Evolutionary conservation across 2,797 vertebrate genomes (phyloP).

Genomic region (Gymnodraco acuticeps): DNA sequence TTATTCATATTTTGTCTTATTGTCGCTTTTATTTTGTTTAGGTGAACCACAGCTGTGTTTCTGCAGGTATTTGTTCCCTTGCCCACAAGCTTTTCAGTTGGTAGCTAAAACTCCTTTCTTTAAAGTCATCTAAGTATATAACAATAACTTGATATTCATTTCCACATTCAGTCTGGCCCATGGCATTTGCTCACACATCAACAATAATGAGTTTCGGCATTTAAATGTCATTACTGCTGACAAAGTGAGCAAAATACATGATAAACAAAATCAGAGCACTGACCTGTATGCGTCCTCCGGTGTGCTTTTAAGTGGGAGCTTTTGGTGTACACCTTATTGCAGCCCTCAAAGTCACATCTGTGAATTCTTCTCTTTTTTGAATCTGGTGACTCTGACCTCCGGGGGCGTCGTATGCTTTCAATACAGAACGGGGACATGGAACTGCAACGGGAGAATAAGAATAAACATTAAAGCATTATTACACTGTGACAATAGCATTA

Average conservation of each 20-base stretch:
- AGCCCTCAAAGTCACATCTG: conserved; percentile 98
- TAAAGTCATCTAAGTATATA: too few species aligned
- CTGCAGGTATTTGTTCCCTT: too few species aligned
- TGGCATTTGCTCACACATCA: not conserved
- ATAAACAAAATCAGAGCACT: conserved; percentile 40
- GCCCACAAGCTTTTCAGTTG: too few species aligned
- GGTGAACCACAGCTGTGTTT: too few species aligned
- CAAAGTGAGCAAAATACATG: not conserved
- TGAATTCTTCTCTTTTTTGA: conserved; percentile 98
- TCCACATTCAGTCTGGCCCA: too few species aligned
- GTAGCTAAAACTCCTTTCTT: too few species aligned
- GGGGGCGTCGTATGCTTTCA: conserved; percentile 97
- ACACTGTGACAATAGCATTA: not conserved
- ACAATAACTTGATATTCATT: too few species aligned
- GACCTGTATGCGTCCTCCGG: conserved; percentile 97
- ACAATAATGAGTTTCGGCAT: not conserved
- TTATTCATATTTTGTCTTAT: too few species aligned
- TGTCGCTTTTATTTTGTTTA: too few species aligned
- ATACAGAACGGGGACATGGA: conserved; percentile 99
- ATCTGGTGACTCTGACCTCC: conserved; percentile 97
- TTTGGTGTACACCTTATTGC: conserved; percentile 99
- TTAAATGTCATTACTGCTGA: conserved; percentile 1
- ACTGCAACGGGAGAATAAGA: conserved; percentile 77
- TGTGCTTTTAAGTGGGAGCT: conserved; percentile 99
- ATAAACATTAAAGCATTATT: not conserved